Evolutionary conservation across 1,140 invertebrate genomes (phyloP).

Genomic region (Agrilus planipennis): DNA sequence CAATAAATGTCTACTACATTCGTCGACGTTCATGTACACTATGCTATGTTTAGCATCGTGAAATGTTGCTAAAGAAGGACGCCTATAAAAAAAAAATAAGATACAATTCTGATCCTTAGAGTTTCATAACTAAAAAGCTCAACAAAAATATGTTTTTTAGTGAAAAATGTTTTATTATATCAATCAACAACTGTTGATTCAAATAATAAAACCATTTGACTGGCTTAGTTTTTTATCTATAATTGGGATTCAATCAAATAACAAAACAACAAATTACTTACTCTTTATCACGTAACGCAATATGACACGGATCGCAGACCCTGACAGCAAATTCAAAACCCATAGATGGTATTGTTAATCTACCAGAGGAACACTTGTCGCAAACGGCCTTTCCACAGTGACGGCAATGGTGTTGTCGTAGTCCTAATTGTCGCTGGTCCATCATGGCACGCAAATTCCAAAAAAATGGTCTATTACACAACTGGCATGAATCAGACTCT

Average conservation of each 20-base stretch:
- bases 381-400: slow-evolving; percentile 89
- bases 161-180: no score
- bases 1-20: slow-evolving; percentile 68
- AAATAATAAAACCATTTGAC: no score
- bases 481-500: slow-evolving; percentile 86
- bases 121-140: no score
- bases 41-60: slow-evolving; percentile 92
- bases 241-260: no score
- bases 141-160: no score
- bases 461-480: slow-evolving; percentile 90
- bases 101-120: no score
- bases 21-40: slow-evolving; percentile 79
- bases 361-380: slow-evolving; percentile 79
- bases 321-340: slow-evolving; percentile 97
- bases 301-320: slow-evolving; percentile 86
- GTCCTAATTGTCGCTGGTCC: slow-evolving; percentile 85
- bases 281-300: slow-evolving; percentile 73
- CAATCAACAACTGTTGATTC: no score
- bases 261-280: slow-evolving; percentile 38
- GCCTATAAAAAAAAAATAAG: slow-evolving; percentile 42
- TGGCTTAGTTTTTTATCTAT: no score
- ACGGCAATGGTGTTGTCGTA: slow-evolving; percentile 82
- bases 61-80: slow-evolving; percentile 82
- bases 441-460: slow-evolving; percentile 99
- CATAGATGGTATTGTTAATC: slow-evolving; percentile 84